A percentile compares a stretch with the other conserved stretches of the same genome.
Evolutionary conservation across 1,140 invertebrate species (phyloP).

Genomic region (Bilobella aurantiaca): DNA sequence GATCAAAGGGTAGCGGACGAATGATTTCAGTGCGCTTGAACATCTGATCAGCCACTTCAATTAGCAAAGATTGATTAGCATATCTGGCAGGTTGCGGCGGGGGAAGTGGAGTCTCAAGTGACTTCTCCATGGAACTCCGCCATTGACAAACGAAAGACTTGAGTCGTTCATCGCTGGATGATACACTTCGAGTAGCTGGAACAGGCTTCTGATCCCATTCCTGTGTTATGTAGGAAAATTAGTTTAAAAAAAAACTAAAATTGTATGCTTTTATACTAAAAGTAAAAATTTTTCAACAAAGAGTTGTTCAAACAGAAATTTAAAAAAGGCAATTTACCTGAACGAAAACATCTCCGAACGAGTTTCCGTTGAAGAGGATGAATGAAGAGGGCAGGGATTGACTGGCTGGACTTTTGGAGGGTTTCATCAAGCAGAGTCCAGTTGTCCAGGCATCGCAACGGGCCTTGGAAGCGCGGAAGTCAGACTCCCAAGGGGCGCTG

Average conservation of each 20-base stretch:
- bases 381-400: conserved; percentile 8
- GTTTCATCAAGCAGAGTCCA: conserved; percentile 15
- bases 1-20: conserved; percentile 9
- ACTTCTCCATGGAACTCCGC: conserved; percentile 10
- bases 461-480: conserved; percentile 4
- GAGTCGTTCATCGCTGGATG: conserved; percentile 1
- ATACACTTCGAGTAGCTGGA: not conserved
- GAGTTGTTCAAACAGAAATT: too few relatives aligned
- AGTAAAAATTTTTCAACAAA: too few relatives aligned
- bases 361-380: conserved; percentile 15
- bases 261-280: too few relatives aligned
- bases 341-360: conserved; percentile 25
- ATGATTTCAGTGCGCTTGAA: conserved; percentile 2
- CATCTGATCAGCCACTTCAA: not conserved
- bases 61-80: conserved; percentile 7
- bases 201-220: conserved; percentile 24
- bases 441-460: conserved; percentile 28
- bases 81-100: not conserved
- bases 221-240: conserved; percentile 4
- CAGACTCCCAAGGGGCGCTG: conserved; percentile 7
- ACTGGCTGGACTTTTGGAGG: not conserved
- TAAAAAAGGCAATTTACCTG: conserved; percentile 15
- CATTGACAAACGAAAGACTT: conserved; percentile 10
- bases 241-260: not conserved
- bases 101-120: not conserved